These are phyloP conservation scores for Myiotriccus ornatus DNA, from an alignment of 2,797 vertebrate species.

Conservation along the genomic window DNA sequence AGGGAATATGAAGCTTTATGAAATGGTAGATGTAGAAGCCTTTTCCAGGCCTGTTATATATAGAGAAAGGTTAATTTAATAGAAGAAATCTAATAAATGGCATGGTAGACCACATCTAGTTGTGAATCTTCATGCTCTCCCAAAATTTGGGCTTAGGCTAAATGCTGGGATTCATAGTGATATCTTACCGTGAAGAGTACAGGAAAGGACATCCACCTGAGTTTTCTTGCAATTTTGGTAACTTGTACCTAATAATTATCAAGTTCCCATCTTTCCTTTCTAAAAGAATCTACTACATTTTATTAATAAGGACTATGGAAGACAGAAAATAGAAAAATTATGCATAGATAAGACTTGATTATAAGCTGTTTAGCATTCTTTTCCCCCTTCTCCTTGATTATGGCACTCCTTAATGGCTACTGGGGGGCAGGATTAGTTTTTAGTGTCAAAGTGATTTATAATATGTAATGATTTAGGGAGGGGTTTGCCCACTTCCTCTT, in stretches of 20 bases:
- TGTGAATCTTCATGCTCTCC: not conserved
- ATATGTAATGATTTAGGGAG: not conserved
- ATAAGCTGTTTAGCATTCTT: not conserved
- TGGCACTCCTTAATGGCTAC: not conserved
- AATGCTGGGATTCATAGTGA: not conserved
- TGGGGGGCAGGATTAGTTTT: not conserved
- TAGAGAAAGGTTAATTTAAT: not conserved
- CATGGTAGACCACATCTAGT: not conserved
- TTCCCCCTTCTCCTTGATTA: not conserved
- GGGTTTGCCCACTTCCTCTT: not conserved
- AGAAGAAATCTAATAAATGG: not conserved
- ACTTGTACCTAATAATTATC: not conserved
- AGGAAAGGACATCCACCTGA: not conserved
- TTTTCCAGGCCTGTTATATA: not conserved
- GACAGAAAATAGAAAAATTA: not conserved
- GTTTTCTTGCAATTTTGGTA: not conserved
- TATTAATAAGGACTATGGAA: not conserved
- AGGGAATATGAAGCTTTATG: not conserved
- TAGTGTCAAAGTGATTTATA: not conserved
- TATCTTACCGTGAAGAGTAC: not conserved
- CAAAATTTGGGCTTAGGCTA: not conserved
- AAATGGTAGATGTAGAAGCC: fast-evolving
- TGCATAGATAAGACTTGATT: not conserved
- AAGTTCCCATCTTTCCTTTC: not conserved
- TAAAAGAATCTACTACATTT: not conserved